Conservation (phyloP, 2,113 vertebrate genomes). For the Rhagologus leucostigma region DNA sequence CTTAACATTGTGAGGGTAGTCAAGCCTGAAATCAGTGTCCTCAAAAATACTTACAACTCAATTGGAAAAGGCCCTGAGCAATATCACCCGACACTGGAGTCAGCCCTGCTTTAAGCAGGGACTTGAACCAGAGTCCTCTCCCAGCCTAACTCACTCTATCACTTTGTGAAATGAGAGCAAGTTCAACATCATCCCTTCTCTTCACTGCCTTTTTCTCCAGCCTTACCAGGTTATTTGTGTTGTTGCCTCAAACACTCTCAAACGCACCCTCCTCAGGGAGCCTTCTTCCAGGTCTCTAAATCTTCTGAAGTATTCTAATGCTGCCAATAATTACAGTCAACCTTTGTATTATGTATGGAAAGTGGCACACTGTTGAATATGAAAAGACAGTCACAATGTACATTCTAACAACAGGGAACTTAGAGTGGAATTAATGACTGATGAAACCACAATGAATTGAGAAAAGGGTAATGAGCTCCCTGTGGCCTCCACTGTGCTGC, state of each 20-base stretch:
- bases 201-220: background rate
- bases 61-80: background rate
- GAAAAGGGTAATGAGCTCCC: slow-evolving; percentile 63
- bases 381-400: slow-evolving; percentile 16
- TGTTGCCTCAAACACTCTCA: background rate
- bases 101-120: background rate
- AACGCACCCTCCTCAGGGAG: background rate
- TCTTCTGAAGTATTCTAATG: slow-evolving; percentile 28
- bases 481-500: slow-evolving; percentile 7
- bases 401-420: slow-evolving; percentile 26
- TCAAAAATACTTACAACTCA: background rate
- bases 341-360: background rate
- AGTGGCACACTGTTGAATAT: background rate
- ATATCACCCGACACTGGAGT: background rate
- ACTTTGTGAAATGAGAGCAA: background rate
- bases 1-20: background rate
- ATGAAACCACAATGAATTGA: slow-evolving; percentile 50
- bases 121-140: background rate
- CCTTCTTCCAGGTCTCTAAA: background rate
- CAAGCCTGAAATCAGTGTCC: background rate
- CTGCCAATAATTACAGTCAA: slow-evolving; percentile 3
- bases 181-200: background rate
- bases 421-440: slow-evolving; percentile 58
- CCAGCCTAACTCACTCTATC: background rate
- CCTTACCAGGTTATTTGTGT: background rate